phyloP scores from a whole-genome alignment of 2,888 invertebrate genomes.

The Stenchaetothrips biformis region DNA sequence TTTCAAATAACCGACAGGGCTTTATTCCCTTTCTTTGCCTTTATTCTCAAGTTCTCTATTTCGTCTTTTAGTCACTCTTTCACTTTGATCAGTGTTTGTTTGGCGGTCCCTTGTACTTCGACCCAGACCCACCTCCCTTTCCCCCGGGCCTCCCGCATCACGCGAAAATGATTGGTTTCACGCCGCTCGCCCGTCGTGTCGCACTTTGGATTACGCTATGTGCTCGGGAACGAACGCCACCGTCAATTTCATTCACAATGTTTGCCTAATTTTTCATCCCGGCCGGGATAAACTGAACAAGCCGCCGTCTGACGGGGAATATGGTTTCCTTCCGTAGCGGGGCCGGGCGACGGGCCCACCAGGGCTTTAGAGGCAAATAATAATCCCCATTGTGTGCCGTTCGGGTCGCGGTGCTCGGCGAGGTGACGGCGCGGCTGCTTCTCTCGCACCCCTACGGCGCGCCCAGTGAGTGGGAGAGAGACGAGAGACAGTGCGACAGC shows the following conservation, averaged over 20 bases:
- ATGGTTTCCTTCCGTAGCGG: background rate
- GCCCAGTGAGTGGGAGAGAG: no score
- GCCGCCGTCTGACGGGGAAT: background rate
- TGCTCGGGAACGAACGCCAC: no score
- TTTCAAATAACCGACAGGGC: background rate
- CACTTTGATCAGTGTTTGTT: background rate
- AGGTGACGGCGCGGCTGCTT: background rate
- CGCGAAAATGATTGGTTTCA: no score
- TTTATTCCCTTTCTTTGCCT: background rate
- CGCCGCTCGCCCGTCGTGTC: no score
- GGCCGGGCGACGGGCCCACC: background rate
- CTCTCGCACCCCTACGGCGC: background rate
- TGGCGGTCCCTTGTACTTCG: background rate
- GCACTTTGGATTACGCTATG: no score
- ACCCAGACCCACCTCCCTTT: background rate
- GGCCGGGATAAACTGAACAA: no score
- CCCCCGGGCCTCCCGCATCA: no score
- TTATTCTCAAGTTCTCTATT: background rate
- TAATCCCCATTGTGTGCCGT: background rate
- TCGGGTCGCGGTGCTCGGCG: no score
- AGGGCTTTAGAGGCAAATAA: background rate
- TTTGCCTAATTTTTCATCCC: no score
- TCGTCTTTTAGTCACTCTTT: background rate
- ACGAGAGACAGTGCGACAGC: background rate
- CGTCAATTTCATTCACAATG: no score